A percentile compares a stretch with the other conserved stretches of the same genome.
Evolutionary conservation across 2,797 vertebrate species (phyloP).

Genomic region (Chelidonichthys spinosus): DNA sequence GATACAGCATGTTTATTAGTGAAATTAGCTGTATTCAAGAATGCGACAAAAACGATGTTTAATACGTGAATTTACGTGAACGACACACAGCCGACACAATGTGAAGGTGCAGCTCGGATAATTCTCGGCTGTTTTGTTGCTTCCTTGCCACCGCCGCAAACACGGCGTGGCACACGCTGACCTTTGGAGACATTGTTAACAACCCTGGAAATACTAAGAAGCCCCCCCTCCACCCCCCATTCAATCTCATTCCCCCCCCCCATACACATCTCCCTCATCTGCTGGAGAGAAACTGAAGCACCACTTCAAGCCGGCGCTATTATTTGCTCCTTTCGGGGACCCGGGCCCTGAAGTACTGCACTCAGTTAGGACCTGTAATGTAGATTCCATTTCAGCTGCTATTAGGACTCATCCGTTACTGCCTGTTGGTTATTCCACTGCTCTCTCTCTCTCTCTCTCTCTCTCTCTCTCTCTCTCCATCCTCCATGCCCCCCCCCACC

Average conservation of each 20-base stretch:
- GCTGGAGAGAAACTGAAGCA: conserved; percentile 77
- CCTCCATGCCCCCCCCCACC: conserved; percentile 27
- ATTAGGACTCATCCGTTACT: conserved; percentile 83
- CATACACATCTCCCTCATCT: conserved; percentile 72
- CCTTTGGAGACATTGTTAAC: conserved; percentile 71
- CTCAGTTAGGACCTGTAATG: conserved; percentile 87
- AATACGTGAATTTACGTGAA: conserved; percentile 50
- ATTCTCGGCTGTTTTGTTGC: conserved; percentile 33
- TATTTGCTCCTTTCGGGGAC: conserved; percentile 76
- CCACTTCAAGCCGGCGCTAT: conserved; percentile 74
- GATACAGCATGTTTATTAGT: conserved; percentile 29
- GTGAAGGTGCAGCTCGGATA: conserved; percentile 47
- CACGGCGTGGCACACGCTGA: conserved; percentile 54
- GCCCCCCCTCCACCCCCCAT: conserved; percentile 55
- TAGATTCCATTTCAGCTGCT: conserved; percentile 89
- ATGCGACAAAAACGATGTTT: conserved; percentile 16
- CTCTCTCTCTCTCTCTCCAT: conserved; percentile 21
- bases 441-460: conserved; percentile 17
- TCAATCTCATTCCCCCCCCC: conserved; percentile 57
- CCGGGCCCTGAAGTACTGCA: conserved; percentile 83
- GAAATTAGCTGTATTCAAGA: conserved; percentile 56
- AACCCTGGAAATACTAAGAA: conserved; percentile 70
- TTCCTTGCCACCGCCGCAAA: conserved; percentile 32
- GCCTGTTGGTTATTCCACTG: conserved; percentile 73
- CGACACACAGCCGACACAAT: conserved; percentile 37